Percentiles rank a stretch among this genome's conserved stretches.
These are phyloP conservation scores for Pseudomyrmex pallidus DNA, from an alignment of 1,140 invertebrate species.

Conservation along the genomic window DNA sequence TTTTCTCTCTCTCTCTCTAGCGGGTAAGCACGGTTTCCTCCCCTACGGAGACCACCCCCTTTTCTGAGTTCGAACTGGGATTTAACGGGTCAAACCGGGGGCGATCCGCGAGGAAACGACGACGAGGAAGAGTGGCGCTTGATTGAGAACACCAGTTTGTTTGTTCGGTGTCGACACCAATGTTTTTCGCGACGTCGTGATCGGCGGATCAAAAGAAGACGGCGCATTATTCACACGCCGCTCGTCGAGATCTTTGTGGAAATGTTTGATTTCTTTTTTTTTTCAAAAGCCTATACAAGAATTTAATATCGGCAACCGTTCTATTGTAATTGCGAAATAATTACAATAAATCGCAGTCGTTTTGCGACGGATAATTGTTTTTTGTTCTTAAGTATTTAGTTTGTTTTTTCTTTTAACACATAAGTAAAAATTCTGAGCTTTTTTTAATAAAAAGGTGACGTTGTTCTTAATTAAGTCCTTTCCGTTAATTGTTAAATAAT, in stretches of 20 bases:
- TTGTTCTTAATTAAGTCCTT: neutral
- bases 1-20: conserved; percentile 51
- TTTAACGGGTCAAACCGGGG: conserved; percentile 83
- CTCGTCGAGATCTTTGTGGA: neutral
- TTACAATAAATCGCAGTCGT: neutral
- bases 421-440: neutral
- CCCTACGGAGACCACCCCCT: conserved; percentile 66
- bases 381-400: neutral
- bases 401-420: no score
- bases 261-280: neutral
- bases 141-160: conserved; percentile 84
- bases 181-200: neutral
- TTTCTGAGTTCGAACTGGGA: conserved; percentile 78
- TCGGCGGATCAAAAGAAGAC: conserved; percentile 36
- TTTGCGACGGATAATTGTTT: neutral
- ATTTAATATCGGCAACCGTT: conserved; percentile 17
- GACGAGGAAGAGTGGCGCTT: conserved; percentile 76
- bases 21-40: conserved; percentile 39
- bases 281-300: neutral
- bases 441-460: neutral
- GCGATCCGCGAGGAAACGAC: conserved; percentile 68
- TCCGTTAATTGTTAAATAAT: conserved; percentile 5
- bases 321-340: neutral
- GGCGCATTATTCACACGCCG: conserved; percentile 22
- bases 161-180: conserved; percentile 71